Evolutionary conservation across 2,888 invertebrate genomes (phyloP).

Genomic region (Aquatica leii): DNA sequence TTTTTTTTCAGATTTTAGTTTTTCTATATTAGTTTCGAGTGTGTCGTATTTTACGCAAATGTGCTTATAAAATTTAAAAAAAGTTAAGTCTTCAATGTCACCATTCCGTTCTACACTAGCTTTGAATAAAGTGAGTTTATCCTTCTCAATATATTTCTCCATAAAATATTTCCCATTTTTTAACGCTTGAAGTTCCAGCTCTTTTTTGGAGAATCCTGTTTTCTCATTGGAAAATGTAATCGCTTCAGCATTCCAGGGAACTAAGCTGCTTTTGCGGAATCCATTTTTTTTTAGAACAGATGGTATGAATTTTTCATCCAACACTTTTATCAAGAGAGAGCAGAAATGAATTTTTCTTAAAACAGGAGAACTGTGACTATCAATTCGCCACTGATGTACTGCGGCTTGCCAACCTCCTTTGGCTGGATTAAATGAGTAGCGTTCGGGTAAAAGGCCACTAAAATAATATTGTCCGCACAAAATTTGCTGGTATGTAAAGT

Average conservation of each 20-base stretch:
- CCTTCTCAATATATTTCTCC: conserved; percentile 9
- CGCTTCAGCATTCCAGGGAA: conserved; percentile 14
- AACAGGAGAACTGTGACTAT: conserved; percentile 15
- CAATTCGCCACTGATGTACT: conserved; percentile 23
- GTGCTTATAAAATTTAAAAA: conserved; percentile 12
- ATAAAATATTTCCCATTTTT: conserved; percentile 12
- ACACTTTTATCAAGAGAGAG: conserved; percentile 2
- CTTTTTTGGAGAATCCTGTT: conserved; percentile 7
- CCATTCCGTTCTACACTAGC: conserved; percentile 8
- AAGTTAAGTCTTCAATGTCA: conserved; percentile 10
- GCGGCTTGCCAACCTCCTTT: conserved; percentile 11
- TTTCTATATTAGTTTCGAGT: conserved; percentile 4
- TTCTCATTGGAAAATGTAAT: conserved; percentile 18
- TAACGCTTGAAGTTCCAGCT: conserved; percentile 8
- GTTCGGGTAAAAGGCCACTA: conserved; percentile 53
- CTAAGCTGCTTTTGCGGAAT: conserved; percentile 11
- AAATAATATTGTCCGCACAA: conserved; percentile 52
- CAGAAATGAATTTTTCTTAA: conserved; percentile 25
- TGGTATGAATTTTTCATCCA: too few relatives aligned
- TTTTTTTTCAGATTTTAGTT: neutral
- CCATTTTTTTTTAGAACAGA: too few relatives aligned
- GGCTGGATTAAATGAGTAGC: conserved; percentile 55
- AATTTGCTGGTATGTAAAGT: conserved; percentile 52
- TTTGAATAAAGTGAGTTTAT: conserved; percentile 10
- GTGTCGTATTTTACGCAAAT: conserved; percentile 6